A percentile compares a stretch with the other conserved stretches of the same genome.
Evolutionary conservation across 1,140 invertebrate species (phyloP).

Genomic region (Caenorhabditis brenneri): DNA sequence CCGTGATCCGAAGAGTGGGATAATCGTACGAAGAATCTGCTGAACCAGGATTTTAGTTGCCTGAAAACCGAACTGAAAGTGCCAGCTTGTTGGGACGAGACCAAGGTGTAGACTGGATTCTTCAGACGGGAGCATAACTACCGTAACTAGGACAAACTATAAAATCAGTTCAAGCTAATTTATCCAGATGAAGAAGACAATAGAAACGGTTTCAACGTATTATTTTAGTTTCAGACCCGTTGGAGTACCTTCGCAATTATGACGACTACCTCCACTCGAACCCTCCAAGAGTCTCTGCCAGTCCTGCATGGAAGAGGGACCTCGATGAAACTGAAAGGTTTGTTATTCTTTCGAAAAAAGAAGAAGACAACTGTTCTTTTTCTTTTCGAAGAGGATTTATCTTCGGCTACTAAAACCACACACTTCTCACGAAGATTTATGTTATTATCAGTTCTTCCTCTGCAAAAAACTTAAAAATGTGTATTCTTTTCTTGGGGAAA

Average conservation of each 20-base stretch:
- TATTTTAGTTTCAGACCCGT: not conserved
- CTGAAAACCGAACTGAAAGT: too few relatives aligned
- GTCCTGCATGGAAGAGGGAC: conserved; percentile 1
- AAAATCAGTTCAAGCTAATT: too few relatives aligned
- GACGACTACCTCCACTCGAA: not conserved
- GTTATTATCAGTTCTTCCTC: conserved; percentile 12
- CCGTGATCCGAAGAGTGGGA: too few relatives aligned
- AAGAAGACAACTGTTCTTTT: not conserved
- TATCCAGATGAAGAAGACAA: too few relatives aligned
- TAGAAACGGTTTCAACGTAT: too few relatives aligned
- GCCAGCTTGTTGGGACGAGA: too few relatives aligned
- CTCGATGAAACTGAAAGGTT: conserved; percentile 27
- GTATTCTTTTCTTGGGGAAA: too few relatives aligned
- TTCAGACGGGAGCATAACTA: too few relatives aligned
- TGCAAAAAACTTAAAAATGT: not conserved
- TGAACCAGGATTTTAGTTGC: too few relatives aligned
- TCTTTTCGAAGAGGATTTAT: not conserved
- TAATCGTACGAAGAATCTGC: too few relatives aligned
- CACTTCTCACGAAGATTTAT: not conserved
- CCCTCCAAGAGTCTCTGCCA: not conserved
- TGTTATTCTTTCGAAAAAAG: not conserved
- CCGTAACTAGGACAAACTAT: too few relatives aligned
- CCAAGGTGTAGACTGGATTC: too few relatives aligned
- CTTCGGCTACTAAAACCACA: not conserved
- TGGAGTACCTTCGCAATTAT: not conserved